Evolutionary conservation across 1,140 invertebrate species (phyloP).

Genomic region (Euglossa dilemma): DNA sequence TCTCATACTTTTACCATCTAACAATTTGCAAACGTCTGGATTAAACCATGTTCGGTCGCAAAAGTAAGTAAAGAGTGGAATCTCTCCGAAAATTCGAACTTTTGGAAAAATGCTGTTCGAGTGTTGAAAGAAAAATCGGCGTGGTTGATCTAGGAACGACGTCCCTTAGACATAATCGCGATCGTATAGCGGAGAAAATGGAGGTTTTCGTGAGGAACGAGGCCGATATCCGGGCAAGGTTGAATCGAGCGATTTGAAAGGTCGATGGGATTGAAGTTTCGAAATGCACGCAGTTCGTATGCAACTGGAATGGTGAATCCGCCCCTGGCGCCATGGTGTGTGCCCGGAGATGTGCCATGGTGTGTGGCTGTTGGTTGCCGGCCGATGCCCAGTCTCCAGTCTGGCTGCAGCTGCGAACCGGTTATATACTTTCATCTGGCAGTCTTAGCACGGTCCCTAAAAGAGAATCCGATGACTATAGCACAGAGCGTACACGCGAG

Average conservation of each 20-base stretch:
- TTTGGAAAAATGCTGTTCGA: too few species aligned
- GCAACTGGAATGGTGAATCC: constrained; percentile 54
- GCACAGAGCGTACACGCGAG: constrained; percentile 22
- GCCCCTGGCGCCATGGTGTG: constrained; percentile 69
- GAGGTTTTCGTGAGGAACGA: not conserved
- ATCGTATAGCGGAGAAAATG: not conserved
- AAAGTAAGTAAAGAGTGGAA: too few species aligned
- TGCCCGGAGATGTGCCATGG: constrained; percentile 55
- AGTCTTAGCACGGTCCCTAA: constrained; percentile 75
- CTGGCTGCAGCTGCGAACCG: constrained; percentile 79
- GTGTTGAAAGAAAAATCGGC: too few species aligned
- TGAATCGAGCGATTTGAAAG: constrained; percentile 15
- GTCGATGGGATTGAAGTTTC: constrained; percentile 40
- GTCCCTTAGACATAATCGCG: not conserved
- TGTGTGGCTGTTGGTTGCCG: constrained; percentile 65
- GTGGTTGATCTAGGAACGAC: too few species aligned
- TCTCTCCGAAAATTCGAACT: too few species aligned
- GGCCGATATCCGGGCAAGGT: not conserved
- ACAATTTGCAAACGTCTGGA: too few species aligned
- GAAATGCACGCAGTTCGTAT: constrained; percentile 21
- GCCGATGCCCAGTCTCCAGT: constrained; percentile 68
- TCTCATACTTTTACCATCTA: too few species aligned
- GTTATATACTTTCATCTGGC: constrained; percentile 77
- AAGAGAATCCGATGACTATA: constrained; percentile 75
- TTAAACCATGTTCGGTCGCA: too few species aligned